Evolutionary conservation across 2,113 vertebrate species (phyloP).

Genomic region (Phasianus colchicus): DNA sequence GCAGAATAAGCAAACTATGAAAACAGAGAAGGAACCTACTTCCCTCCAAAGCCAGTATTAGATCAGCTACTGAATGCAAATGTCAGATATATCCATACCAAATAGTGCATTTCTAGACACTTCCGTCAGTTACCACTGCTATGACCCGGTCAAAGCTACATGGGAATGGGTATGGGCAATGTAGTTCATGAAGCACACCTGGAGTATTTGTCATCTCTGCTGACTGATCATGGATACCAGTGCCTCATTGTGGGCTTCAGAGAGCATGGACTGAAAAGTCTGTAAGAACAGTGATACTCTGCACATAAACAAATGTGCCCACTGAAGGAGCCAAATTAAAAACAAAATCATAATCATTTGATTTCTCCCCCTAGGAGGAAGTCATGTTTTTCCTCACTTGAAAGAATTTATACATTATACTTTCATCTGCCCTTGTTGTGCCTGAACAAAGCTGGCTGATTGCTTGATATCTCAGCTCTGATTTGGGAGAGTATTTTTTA

Average conservation of each 20-base stretch:
- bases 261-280: background rate
- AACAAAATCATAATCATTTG: background rate
- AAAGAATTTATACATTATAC: slow-evolving; percentile 45
- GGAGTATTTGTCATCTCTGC: background rate
- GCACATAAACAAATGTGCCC: background rate
- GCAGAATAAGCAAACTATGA: background rate
- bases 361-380: slow-evolving; percentile 26
- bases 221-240: rapidly evolving
- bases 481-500: slow-evolving; percentile 59
- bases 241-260: rapidly evolving
- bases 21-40: background rate
- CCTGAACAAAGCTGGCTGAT: slow-evolving; percentile 46
- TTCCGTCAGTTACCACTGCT: background rate
- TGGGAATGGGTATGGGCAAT: background rate
- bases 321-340: background rate
- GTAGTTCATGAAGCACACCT: background rate
- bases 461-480: slow-evolving; percentile 15
- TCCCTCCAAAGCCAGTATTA: background rate
- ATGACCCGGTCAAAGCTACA: background rate
- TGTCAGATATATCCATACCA: background rate
- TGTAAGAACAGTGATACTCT: background rate
- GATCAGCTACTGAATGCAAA: background rate
- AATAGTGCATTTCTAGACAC: background rate
- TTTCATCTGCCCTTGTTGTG: slow-evolving; percentile 74
- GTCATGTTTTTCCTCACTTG: slow-evolving; percentile 24